Base-by-base conservation (phyloP, 2,797 vertebrate genomes). In the Alcedo atthis region DNA sequence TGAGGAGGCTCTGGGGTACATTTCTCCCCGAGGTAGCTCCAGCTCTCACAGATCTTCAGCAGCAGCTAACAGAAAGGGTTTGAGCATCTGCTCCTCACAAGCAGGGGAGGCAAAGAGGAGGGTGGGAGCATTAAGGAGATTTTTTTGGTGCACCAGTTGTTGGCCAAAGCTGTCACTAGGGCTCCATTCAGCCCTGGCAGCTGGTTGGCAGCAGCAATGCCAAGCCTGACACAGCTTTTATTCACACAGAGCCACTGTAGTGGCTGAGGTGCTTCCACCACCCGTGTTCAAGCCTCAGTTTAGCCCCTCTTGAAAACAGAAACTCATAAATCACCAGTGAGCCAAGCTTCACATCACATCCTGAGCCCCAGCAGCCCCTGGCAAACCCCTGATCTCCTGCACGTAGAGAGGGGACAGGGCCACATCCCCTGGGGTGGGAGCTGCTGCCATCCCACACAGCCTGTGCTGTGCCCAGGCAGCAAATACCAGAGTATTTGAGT, bases 401-500 rank as follows among this genome's bases (percentile, higher is more conserved):
- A 73, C 18, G 2, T 15, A 6, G 19, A 20, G 35, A 45, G 16
- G 45, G n/a, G 21, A 42, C 20, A 4, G 40, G 59, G 24, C 18
- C 1, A 5, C 1, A 2, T 19, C 15, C 40, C 33, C 70, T 54
- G 3, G 0, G 20, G 17, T 22, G 24, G 35, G 26, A 71, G 37
- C 45, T 59, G 53, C 71, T 6, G 35, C 69, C 74, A 25, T 89
- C 81, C 62, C 4, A 2, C 20, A 57, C 69, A 59, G 77, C 81
- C 81, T 45, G 57, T 58, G 35, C 73, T 66, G 63, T 93, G 79
- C 85, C 89, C 46, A 4, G 76, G 64, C 54, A 64, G 87, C 33
- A 93, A 90, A 89, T 85, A 81, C 90, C 64, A 32, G 91, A 90
- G 85, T 37, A 37, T 37, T 14, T 37, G 37, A 37, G 71, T 85